Conservation (phyloP, 2,888 invertebrate species). For the Megaustenia siamemsis region DNA sequence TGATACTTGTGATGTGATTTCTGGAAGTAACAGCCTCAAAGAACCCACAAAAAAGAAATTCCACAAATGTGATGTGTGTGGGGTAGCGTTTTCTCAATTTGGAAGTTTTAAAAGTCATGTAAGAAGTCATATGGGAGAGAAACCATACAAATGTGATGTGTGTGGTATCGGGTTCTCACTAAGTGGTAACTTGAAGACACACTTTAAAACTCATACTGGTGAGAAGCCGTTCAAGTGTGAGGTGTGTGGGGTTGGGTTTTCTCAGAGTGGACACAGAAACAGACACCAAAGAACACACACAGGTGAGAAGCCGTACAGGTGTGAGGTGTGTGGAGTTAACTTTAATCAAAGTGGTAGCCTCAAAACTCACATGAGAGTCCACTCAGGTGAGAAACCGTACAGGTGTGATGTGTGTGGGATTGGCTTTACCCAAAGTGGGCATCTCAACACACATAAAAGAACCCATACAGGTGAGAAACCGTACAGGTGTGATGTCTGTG, state of each 20-base stretch:
- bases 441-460: background rate
- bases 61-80: background rate
- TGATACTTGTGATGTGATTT: too few relatives aligned
- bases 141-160: slow-evolving; percentile 8
- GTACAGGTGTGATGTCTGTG: slow-evolving; percentile 12
- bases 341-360: background rate
- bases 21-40: too few relatives aligned
- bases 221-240: slow-evolving; percentile 9
- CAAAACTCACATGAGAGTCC: background rate
- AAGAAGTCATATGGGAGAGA: background rate
- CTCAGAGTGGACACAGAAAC: too few relatives aligned
- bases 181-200: background rate
- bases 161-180: background rate
- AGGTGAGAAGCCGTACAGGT: slow-evolving; percentile 15
- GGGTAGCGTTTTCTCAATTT: background rate
- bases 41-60: background rate
- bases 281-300: background rate
- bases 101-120: background rate
- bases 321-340: background rate
- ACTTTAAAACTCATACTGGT: background rate
- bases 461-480: slow-evolving; percentile 1
- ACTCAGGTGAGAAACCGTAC: slow-evolving; percentile 5
- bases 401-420: slow-evolving; percentile 2
- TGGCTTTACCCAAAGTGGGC: background rate
- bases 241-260: background rate